These are phyloP conservation scores for Chionoecetes opilio DNA, from an alignment of 1,140 invertebrate species.

Conservation along the genomic window DNA sequence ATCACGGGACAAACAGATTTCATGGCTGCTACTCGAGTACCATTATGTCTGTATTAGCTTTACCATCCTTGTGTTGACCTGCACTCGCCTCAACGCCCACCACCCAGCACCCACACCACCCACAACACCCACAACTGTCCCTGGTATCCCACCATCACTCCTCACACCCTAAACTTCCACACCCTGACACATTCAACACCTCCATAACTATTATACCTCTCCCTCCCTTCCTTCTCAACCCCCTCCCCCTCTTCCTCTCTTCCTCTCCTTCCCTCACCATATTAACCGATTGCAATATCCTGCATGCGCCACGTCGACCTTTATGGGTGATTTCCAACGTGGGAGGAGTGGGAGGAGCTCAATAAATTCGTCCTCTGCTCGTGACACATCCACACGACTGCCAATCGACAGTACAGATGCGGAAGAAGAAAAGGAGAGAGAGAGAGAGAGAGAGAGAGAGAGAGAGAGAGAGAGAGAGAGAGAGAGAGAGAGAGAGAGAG, in stretches of 20 bases:
- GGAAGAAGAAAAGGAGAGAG: not conserved
- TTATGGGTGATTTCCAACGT: not conserved
- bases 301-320: not conserved
- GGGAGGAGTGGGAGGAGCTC: not conserved
- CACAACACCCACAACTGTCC: not conserved
- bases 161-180: not conserved
- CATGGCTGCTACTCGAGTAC: not conserved
- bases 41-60: constrained; percentile 53
- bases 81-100: not conserved
- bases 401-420: not conserved
- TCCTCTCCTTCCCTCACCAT: not conserved
- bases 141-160: not conserved
- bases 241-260: not conserved
- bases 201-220: too few species aligned
- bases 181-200: not conserved
- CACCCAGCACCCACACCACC: not conserved
- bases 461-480: too few species aligned
- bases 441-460: too few species aligned
- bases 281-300: constrained; percentile 21
- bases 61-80: constrained; percentile 50
- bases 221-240: not conserved
- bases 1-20: constrained; percentile 51
- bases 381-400: not conserved
- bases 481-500: too few species aligned
- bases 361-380: not conserved